phyloP scores from a whole-genome alignment of 2,888 invertebrate genomes.

The Neoitamus cyanurus region DNA sequence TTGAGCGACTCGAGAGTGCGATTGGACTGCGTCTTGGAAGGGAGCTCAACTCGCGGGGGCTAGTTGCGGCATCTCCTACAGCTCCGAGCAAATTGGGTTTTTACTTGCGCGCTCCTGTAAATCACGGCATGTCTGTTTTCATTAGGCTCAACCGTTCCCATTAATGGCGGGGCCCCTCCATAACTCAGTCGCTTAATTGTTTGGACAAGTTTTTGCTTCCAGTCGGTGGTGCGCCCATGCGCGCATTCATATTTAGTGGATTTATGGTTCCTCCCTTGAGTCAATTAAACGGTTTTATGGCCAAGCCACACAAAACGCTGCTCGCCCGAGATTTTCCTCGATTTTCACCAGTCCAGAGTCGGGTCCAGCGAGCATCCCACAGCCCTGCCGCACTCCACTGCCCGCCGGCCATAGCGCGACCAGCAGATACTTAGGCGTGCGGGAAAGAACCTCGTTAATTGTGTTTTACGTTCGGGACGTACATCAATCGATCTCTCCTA shows the following conservation, averaged over 20 bases:
- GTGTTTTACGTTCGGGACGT: slow-evolving; percentile 32
- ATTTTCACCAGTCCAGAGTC: background rate
- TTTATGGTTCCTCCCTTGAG: slow-evolving; percentile 42
- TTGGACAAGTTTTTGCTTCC: slow-evolving; percentile 47
- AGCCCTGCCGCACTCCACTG: background rate
- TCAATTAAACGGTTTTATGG: slow-evolving; percentile 41
- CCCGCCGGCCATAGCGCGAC: background rate
- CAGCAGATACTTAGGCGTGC: background rate
- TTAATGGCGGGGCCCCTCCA: slow-evolving; percentile 15
- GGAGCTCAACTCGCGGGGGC: background rate
- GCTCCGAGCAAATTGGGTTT: background rate
- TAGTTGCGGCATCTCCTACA: background rate
- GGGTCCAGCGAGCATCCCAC: background rate
- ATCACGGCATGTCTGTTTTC: slow-evolving; percentile 23
- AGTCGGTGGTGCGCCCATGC: slow-evolving; percentile 22
- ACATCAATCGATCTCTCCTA: slow-evolving; percentile 31
- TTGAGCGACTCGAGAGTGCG: background rate
- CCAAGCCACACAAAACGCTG: slow-evolving; percentile 7
- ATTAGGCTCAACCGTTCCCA: slow-evolving; percentile 19
- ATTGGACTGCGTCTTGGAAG: background rate
- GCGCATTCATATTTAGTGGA: slow-evolving; percentile 28
- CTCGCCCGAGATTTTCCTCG: background rate
- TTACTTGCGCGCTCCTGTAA: slow-evolving; percentile 18
- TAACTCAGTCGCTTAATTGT: slow-evolving; percentile 40
- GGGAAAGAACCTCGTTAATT: slow-evolving; percentile 35